A percentile compares a stretch with the other conserved stretches of the same genome.
Conservation (phyloP, 1,140 invertebrate genomes). For the Panagrolaimus sp. region DNA sequence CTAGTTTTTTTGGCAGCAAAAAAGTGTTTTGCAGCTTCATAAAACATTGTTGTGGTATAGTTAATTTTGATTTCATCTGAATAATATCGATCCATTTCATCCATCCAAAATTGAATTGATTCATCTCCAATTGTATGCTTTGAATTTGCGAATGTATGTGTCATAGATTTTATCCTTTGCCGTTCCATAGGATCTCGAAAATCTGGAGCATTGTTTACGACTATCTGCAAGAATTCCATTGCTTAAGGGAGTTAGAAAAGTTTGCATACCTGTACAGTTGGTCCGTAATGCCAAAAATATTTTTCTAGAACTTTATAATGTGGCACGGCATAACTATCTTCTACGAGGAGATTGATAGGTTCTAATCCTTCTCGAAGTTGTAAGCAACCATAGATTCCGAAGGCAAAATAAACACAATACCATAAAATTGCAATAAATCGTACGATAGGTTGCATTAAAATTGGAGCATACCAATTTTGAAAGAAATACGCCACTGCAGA, state of each 20-base stretch:
- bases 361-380: conserved; percentile 53
- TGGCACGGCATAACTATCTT: conserved; percentile 59
- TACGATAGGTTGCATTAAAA: conserved; percentile 55
- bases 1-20: conserved; percentile 48
- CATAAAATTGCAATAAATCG: conserved; percentile 45
- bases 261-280: conserved; percentile 46
- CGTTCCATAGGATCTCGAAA: conserved; percentile 77
- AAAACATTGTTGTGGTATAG: conserved; percentile 61
- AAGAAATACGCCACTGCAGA: conserved; percentile 53
- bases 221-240: conserved; percentile 67
- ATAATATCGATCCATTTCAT: conserved; percentile 75
- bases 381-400: conserved; percentile 55
- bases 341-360: conserved; percentile 55
- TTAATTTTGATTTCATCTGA: conserved; percentile 67
- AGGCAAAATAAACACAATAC: conserved; percentile 49
- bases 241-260: conserved; percentile 1
- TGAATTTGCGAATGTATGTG: conserved; percentile 73
- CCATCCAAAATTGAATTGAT: conserved; percentile 84
- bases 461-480: conserved; percentile 53
- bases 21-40: conserved; percentile 50
- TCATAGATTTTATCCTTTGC: conserved; percentile 72
- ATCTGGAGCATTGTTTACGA: conserved; percentile 76
- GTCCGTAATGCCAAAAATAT: conserved; percentile 60
- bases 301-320: conserved; percentile 53
- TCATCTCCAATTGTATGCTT: conserved; percentile 70